Base-by-base conservation (phyloP, 1,140 invertebrate genomes). In the Hycleus phaleratus region DNA sequence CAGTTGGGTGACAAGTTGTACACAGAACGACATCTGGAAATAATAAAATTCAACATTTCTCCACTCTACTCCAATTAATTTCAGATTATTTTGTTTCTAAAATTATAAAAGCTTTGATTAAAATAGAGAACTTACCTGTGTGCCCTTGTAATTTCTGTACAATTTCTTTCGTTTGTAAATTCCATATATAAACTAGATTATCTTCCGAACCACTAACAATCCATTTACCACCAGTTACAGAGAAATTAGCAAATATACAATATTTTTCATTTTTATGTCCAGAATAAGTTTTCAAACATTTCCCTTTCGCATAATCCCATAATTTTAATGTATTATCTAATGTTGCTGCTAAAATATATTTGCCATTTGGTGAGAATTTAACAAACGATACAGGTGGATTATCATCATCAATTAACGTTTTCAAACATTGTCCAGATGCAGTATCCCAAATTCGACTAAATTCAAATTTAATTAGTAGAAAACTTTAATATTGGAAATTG, bases 191-290 rank as follows among this genome's bases (percentile, higher is more conserved):
- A 3, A 99, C 95, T 80, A 95, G 84, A 72, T 97, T 95, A 74
- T 99, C 97, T 79, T 99, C 97, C n/a, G 96, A 98, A 10, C 97
- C 97, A 49, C 95, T 97, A 44, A 99, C 96, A 74, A 99, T 99
- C 97, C 97, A 99, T 91, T 98, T 99, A 74, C 96, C 97, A 58
- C 97, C 97, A 45, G 97, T 99, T 3, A 99, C 95, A 49, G 96
- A 99, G 75, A 99, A 99, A 77, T 99, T 99, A 24, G 97, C 96
- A 78, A 99, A 99, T 74, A 99, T 97, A 74, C 97, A 99, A 77
- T 98, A 99, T 75, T 99, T 99, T 77, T 98, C 95, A 79, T 99
- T 99, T 74, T 91, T 92, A 74, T 99, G 97, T 1, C 96, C 96
- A 0, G 88, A 91, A 67, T 99, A 99, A 0, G 93, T 97, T 79